Evolutionary conservation across 1,140 invertebrate genomes (phyloP).

Genomic region (Eciton burchellii): DNA sequence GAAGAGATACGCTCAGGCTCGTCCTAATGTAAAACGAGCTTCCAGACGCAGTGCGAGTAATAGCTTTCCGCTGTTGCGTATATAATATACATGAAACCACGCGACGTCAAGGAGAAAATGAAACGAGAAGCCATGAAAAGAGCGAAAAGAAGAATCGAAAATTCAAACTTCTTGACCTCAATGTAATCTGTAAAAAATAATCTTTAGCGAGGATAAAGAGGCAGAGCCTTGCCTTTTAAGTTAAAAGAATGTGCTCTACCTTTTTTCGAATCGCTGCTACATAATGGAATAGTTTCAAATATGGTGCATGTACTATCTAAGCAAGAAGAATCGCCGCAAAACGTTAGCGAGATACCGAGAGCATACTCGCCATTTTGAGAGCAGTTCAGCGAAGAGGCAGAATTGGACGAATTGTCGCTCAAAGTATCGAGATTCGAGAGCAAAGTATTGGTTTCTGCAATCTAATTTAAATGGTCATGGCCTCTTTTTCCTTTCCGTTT

Average conservation of each 20-base stretch:
- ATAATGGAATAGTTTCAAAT: not conserved
- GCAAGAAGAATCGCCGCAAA: conserved; percentile 1
- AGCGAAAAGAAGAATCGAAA: not conserved
- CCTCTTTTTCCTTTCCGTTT: not conserved
- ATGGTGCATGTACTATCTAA: not conserved
- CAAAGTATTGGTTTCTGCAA: too few relatives aligned
- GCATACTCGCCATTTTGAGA: too few relatives aligned
- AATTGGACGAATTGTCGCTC: too few relatives aligned
- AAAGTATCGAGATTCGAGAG: too few relatives aligned
- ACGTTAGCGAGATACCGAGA: not conserved
- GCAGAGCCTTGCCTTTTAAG: too few relatives aligned
- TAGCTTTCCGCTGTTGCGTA: conserved; percentile 44
- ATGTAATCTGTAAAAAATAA: not conserved
- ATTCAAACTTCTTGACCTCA: not conserved
- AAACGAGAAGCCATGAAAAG: not conserved
- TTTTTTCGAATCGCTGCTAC: not conserved
- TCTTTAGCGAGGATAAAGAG: not conserved
- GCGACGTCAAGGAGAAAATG: not conserved
- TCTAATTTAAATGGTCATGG: too few relatives aligned
- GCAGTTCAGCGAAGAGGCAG: too few relatives aligned
- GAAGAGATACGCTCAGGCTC: not conserved
- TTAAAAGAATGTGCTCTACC: too few relatives aligned
- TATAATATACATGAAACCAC: conserved; percentile 36
- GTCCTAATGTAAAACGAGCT: conserved; percentile 34
- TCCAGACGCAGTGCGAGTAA: conserved; percentile 12